A percentile compares a stretch with the other conserved stretches of the same genome.
Conservation (phyloP, 2,888 invertebrate species). For the Ectemnius lituratus region DNA sequence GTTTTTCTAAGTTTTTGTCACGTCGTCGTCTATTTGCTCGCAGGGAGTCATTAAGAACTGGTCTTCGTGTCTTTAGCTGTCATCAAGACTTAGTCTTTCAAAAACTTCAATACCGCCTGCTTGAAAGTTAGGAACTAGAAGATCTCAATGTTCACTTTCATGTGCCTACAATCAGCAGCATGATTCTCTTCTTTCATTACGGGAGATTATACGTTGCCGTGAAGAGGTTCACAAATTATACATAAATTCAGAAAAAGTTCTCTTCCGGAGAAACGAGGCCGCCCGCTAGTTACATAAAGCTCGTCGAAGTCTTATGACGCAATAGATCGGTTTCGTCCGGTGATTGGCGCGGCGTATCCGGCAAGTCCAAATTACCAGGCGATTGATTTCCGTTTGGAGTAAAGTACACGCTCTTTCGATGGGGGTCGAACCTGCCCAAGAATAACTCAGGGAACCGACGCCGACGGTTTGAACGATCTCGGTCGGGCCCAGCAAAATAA, state of each 20-base stretch:
- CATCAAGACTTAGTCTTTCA: slow-evolving; percentile 52
- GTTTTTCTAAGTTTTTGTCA: slow-evolving; percentile 52
- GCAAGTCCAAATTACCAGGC: neutral
- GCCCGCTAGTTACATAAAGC: slow-evolving; percentile 16
- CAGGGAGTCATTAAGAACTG: slow-evolving; percentile 58
- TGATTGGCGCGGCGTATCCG: neutral
- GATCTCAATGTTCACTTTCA: slow-evolving; percentile 32
- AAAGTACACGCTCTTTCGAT: neutral
- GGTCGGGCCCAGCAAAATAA: slow-evolving; percentile 24
- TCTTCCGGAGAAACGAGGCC: neutral
- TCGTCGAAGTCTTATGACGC: neutral
- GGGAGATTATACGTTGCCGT: slow-evolving; percentile 16
- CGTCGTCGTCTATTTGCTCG: slow-evolving; percentile 30
- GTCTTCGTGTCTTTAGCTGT: slow-evolving; percentile 58
- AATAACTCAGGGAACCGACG: slow-evolving; percentile 31
- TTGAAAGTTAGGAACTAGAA: slow-evolving; percentile 33
- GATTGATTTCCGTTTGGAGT: neutral
- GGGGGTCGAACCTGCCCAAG: slow-evolving; percentile 11
- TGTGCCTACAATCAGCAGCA: slow-evolving; percentile 14
- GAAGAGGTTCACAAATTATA: slow-evolving; percentile 1
- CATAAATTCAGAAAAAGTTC: slow-evolving; percentile 5
- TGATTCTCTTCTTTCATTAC: slow-evolving; percentile 13
- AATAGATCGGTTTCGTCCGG: neutral
- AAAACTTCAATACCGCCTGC: slow-evolving; percentile 48
- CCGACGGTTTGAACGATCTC: slow-evolving; percentile 23